These are phyloP conservation scores for Perca fluviatilis DNA, from an alignment of 2,113 vertebrate species.

Conservation along the genomic window DNA sequence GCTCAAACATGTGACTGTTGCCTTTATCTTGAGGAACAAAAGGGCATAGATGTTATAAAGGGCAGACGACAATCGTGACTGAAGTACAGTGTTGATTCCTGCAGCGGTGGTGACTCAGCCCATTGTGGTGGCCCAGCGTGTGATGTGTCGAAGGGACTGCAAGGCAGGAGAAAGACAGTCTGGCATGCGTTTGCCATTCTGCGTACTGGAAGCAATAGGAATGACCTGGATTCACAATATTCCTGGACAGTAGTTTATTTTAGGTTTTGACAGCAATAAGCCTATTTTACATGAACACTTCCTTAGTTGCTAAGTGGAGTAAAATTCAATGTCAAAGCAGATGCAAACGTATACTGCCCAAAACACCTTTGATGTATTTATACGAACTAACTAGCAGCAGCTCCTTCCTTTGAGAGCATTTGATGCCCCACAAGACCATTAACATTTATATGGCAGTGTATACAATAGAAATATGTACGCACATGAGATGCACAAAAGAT, in stretches of 20 bases:
- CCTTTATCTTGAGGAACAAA: conserved; percentile 84
- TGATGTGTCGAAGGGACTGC: conserved; percentile 74
- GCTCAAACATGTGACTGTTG: conserved; percentile 84
- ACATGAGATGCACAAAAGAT: neutral
- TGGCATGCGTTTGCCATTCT: conserved; percentile 57
- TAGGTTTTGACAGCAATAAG: neutral
- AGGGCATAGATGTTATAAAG: conserved; percentile 79
- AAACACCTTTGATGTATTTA: conserved; percentile 21
- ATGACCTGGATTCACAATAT: conserved; percentile 14
- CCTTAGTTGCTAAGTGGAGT: neutral
- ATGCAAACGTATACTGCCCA: neutral
- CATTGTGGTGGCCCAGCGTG: conserved; percentile 80
- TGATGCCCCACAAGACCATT: neutral
- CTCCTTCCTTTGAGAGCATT: neutral
- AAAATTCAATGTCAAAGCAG: conserved; percentile 1
- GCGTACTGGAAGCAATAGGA: conserved; percentile 13
- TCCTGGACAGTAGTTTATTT: conserved; percentile 7
- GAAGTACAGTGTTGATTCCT: conserved; percentile 82
- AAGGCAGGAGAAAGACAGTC: conserved; percentile 37
- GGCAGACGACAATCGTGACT: conserved; percentile 78
- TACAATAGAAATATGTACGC: neutral
- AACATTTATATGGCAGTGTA: neutral
- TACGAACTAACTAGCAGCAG: neutral
- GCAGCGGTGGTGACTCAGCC: conserved; percentile 68
- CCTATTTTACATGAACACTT: neutral